A percentile compares a stretch with the other conserved stretches of the same genome.
These are phyloP conservation scores for Micrasema minimum DNA, from an alignment of 1,140 invertebrate genomes.

Conservation along the genomic window DNA sequence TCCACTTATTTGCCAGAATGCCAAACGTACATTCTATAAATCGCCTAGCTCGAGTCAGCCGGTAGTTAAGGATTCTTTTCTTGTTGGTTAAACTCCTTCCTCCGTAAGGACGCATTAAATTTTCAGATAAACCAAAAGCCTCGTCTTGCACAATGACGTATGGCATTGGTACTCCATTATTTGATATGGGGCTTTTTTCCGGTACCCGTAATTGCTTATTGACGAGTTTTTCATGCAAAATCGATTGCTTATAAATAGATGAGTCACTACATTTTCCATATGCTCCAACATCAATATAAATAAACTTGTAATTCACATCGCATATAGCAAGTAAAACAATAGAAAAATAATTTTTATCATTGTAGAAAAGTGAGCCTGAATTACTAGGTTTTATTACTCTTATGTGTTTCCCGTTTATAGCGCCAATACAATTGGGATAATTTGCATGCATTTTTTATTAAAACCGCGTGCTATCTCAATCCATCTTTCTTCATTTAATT, in stretches of 20 bases:
- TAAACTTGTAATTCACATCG: slow-evolving; percentile 31
- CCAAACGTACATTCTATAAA: slow-evolving; percentile 63
- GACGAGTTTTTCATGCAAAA: slow-evolving; percentile 28
- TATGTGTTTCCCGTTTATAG: slow-evolving; percentile 30
- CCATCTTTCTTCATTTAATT: slow-evolving; percentile 38
- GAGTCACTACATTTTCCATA: slow-evolving; percentile 41
- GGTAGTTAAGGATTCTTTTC: slow-evolving; percentile 64
- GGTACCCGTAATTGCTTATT: slow-evolving; percentile 32
- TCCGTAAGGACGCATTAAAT: slow-evolving; percentile 57
- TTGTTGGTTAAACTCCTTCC: slow-evolving; percentile 49
- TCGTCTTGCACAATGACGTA: slow-evolving; percentile 52
- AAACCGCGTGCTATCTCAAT: slow-evolving; percentile 33
- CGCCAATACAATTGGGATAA: slow-evolving; percentile 32
- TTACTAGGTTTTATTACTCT: slow-evolving; percentile 30
- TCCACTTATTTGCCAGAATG: slow-evolving; percentile 60
- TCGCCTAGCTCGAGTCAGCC: slow-evolving; percentile 58
- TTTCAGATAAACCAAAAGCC: slow-evolving; percentile 58
- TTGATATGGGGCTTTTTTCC: slow-evolving; percentile 6
- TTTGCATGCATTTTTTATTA: slow-evolving; percentile 7
- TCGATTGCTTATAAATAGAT: slow-evolving; percentile 30
- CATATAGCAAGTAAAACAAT: slow-evolving; percentile 33
- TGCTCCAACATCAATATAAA: slow-evolving; percentile 38
- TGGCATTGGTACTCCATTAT: slow-evolving; percentile 25
- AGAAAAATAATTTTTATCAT: slow-evolving; percentile 40
- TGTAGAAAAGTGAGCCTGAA: slow-evolving; percentile 27